phyloP scores from a whole-genome alignment of 2,888 invertebrate species.

The Seira musarum region DNA sequence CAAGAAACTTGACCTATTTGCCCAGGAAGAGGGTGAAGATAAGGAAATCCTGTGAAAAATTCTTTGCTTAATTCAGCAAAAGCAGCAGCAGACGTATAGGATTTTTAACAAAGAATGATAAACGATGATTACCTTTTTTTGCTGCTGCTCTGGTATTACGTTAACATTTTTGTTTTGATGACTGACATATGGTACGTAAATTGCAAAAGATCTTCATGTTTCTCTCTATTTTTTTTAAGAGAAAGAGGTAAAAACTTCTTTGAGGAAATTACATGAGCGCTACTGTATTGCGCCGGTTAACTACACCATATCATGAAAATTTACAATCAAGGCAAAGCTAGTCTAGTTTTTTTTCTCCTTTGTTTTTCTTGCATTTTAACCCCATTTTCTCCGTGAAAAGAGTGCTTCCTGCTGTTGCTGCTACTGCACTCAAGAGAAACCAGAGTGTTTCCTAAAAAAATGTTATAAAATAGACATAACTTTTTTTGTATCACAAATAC shows the following conservation, averaged over 20 bases:
- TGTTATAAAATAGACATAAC: conserved; percentile 1
- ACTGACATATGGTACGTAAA: conserved; percentile 34
- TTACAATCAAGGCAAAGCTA: background rate
- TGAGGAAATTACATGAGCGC: too few relatives aligned
- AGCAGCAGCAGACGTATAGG: too few relatives aligned
- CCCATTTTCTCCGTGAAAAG: background rate
- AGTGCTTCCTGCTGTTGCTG: conserved; percentile 13
- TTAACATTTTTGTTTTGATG: conserved; percentile 26
- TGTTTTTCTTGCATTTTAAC: conserved; percentile 5
- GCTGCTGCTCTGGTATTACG: conserved; percentile 1
- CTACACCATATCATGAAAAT: background rate
- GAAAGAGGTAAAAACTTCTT: too few relatives aligned
- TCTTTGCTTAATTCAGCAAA: background rate
- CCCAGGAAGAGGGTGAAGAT: conserved; percentile 57
- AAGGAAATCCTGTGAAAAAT: conserved; percentile 54
- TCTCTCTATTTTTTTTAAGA: background rate
- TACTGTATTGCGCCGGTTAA: too few relatives aligned
- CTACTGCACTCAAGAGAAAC: background rate
- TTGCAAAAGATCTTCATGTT: background rate
- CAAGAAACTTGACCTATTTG: conserved; percentile 60
- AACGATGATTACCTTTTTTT: background rate
- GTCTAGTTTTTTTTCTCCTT: background rate
- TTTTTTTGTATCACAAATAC: too few relatives aligned
- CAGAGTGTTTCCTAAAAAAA: background rate
- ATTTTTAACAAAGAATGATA: background rate